Conservation (phyloP, 2,113 vertebrate species). For the Gnathonemus longibarbis region DNA sequence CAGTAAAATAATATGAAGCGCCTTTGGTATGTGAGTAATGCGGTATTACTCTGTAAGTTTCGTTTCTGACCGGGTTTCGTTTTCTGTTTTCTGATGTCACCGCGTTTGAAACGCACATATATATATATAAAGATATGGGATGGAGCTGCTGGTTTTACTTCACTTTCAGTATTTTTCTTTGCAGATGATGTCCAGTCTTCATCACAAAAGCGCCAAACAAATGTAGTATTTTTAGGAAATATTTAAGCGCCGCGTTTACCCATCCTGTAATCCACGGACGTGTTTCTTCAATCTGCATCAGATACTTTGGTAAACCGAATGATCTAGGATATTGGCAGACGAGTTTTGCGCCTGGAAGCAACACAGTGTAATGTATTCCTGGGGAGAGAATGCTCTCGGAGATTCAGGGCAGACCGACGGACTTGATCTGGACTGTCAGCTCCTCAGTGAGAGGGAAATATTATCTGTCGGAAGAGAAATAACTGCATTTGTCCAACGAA, state of each 20-base stretch:
- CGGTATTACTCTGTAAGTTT: neutral
- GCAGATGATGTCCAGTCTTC: neutral
- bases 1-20: neutral
- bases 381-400: neutral
- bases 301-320: neutral
- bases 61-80: neutral
- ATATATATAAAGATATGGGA: neutral
- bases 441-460: neutral
- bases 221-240: neutral
- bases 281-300: neutral
- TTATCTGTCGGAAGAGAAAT: neutral
- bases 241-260: neutral
- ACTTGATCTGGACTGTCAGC: neutral
- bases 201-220: neutral
- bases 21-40: neutral
- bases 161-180: neutral
- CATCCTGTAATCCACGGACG: neutral
- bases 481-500: neutral
- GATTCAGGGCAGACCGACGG: neutral
- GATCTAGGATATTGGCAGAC: neutral
- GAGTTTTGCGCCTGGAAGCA: neutral
- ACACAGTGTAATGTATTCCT: neutral
- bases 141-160: neutral
- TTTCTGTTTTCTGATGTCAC: neutral
- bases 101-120: no score